Base-by-base conservation (phyloP, 2,797 vertebrate genomes). In the Hypotaenidia okinawae region DNA sequence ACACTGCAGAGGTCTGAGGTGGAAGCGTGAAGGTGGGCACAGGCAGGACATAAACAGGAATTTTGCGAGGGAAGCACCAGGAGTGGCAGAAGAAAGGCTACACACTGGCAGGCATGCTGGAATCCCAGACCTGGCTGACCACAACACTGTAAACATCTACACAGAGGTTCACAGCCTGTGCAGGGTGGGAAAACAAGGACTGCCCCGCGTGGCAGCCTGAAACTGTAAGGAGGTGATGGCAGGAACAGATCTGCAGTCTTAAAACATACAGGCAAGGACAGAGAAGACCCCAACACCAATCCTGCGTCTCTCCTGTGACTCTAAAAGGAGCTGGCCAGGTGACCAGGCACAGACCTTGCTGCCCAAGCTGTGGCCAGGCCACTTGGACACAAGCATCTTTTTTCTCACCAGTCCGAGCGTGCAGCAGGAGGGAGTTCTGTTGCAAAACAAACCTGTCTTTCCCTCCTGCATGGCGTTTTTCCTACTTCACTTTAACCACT, bases 361-460 rank as follows among this genome's bases (percentile, higher is more conserved):
- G 10, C 27, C 54, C 41, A 73, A 55, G 30, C 12, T 1, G 0
- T 1, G 5, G 55, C 4, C 28, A 24, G 41, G 17, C 61, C 13
- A 11, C 49, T 14, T 11, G 23, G 22, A 19, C 28, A 52, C 13
- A 15, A 1, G 17, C 17, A 35, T 45, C 32, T 73, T 79, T 7
- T 6, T 24, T 55, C n/a, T 88, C 30, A 24, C 1, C 2, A 61
- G 27, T n/a, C 13, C 2, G 0, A 43, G 10, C 35, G 18, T 0
- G 0, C 8, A 25, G 11, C 39, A 43, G 23, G 25, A 84, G n/a
- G 10, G 1, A 45, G 32, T 25, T 45, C 35, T 25, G 16, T 24
- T 77, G 68, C 27, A 66, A 39, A 49, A 28, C 21, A 69, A 73
- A 37, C 1, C 8, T 59, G 9, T 13, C 21, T 6, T 37, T 35